Evolutionary conservation across 2,888 invertebrate species (phyloP).

Genomic region (Pecten maximus): DNA sequence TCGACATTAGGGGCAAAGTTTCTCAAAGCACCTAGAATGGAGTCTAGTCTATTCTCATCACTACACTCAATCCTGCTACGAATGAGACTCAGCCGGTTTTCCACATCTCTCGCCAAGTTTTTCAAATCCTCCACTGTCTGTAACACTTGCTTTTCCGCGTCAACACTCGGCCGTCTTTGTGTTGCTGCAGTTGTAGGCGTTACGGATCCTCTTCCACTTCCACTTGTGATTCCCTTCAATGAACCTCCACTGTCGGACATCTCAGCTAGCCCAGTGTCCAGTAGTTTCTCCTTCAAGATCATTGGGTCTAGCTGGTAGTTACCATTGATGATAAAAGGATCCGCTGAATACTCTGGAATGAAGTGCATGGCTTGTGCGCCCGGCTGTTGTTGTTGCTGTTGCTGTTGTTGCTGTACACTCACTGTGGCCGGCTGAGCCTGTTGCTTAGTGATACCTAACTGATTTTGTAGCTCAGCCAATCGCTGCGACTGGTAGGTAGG

Average conservation of each 20-base stretch:
- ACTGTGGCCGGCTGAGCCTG: constrained; percentile 21
- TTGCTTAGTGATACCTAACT: constrained; percentile 51
- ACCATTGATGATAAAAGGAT: constrained; percentile 71
- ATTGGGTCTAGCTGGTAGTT: constrained; percentile 76
- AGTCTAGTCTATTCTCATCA: constrained; percentile 75
- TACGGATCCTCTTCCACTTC: constrained; percentile 26
- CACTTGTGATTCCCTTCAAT: background rate
- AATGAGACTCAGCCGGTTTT: constrained; percentile 71
- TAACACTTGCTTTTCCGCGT: constrained; percentile 59
- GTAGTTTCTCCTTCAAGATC: constrained; percentile 73
- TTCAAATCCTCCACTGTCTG: constrained; percentile 74
- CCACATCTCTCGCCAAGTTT: constrained; percentile 74
- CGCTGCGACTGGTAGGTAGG: constrained; percentile 28
- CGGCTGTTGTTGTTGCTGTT: constrained; percentile 46
- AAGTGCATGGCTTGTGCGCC: constrained; percentile 55
- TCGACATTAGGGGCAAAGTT: constrained; percentile 72
- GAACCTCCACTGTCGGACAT: constrained; percentile 45
- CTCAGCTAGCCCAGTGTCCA: constrained; percentile 74
- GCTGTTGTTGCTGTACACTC: constrained; percentile 23
- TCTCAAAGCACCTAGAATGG: constrained; percentile 71
- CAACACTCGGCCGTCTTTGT: constrained; percentile 7
- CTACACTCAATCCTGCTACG: constrained; percentile 72
- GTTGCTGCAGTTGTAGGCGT: constrained; percentile 37
- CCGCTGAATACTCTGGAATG: constrained; percentile 67
- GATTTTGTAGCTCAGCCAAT: constrained; percentile 44